Conservation (phyloP, 2,797 vertebrate genomes). For the Hypotaenidia philippensis region DNA sequence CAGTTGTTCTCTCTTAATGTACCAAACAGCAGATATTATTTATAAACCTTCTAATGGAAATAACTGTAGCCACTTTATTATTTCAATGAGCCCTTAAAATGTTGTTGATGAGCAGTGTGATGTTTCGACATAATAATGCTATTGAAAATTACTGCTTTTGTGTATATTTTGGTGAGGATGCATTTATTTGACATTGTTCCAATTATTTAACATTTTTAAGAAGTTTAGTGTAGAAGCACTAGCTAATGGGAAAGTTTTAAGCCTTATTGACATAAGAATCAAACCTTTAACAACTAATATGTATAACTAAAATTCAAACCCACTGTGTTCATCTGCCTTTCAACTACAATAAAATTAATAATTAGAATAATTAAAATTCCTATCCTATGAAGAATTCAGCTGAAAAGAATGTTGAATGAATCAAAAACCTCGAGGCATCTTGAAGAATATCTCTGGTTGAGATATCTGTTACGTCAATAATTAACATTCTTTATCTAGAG, state of each 20-base stretch:
- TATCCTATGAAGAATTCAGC: not conserved
- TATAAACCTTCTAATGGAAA: slow-evolving; percentile 65
- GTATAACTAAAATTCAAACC: not conserved
- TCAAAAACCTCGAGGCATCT: not conserved
- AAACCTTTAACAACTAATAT: not conserved
- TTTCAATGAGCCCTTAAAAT: slow-evolving; percentile 70
- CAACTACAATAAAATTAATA: not conserved
- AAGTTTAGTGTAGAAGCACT: not conserved
- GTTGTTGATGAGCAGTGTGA: slow-evolving; percentile 48
- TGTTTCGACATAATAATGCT: slow-evolving; percentile 45
- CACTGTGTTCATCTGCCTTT: not conserved
- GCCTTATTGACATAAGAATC: not conserved
- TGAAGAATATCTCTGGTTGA: not conserved
- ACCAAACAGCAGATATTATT: slow-evolving; percentile 52
- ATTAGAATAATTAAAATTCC: not conserved
- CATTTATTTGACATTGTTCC: slow-evolving; percentile 27
- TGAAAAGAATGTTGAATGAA: not conserved
- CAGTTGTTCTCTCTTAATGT: not conserved
- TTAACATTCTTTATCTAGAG: not conserved
- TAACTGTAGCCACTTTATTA: slow-evolving; percentile 65
- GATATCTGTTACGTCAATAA: not conserved
- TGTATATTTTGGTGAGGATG: not conserved
- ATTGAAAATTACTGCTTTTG: slow-evolving; percentile 32
- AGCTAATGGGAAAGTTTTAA: slow-evolving; percentile 50
- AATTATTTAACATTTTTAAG: slow-evolving; percentile 24